Conservation (phyloP, 2,888 invertebrate genomes). For the Danaus chrysippus region DNA sequence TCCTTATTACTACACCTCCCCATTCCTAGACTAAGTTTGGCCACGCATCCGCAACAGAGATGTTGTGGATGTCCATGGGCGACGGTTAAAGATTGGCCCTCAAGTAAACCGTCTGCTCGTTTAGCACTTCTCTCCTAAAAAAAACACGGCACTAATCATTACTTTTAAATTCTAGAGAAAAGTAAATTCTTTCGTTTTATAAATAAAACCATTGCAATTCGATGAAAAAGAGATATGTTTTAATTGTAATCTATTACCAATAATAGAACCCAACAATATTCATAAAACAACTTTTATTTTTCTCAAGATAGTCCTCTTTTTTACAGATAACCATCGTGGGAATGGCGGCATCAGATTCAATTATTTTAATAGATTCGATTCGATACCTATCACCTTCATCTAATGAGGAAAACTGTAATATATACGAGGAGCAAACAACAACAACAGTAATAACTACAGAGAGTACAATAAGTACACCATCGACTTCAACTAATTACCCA, state of each 20-base stretch:
- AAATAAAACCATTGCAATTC: too few species aligned
- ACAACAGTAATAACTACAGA: not conserved
- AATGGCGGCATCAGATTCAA: constrained; percentile 13
- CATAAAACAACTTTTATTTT: not conserved
- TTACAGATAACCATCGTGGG: constrained; percentile 26
- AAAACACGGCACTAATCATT: too few species aligned
- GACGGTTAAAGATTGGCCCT: too few species aligned
- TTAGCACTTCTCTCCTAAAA: too few species aligned
- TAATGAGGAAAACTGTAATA: constrained; percentile 15
- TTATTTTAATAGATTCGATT: constrained; percentile 23
- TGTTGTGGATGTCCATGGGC: too few species aligned
- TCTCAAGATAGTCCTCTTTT: not conserved
- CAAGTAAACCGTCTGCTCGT: too few species aligned
- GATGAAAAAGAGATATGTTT: too few species aligned
- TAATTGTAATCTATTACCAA: not conserved
- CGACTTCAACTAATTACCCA: not conserved
- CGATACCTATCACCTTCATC: constrained; percentile 20
- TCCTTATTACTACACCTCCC: too few species aligned
- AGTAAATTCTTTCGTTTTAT: too few species aligned
- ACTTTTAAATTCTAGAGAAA: too few species aligned
- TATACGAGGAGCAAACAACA: constrained; percentile 17
- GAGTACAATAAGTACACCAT: not conserved
- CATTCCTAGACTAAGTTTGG: too few species aligned
- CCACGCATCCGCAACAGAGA: too few species aligned
- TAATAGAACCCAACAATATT: not conserved